Evolutionary conservation across 2,888 invertebrate genomes (phyloP).

Genomic region (Zygaena filipendulae): DNA sequence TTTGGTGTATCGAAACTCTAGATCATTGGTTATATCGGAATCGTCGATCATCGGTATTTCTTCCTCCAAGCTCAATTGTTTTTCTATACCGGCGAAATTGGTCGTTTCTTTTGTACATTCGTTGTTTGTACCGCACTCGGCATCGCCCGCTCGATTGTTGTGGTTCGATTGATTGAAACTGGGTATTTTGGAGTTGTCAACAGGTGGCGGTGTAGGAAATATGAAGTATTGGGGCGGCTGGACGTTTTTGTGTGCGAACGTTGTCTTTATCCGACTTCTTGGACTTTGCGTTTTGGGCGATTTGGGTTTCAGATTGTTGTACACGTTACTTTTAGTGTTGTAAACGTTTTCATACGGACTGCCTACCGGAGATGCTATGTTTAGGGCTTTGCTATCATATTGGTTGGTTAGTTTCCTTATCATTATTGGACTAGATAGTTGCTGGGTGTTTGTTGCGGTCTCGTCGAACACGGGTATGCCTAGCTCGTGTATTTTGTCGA

Average conservation of each 20-base stretch:
- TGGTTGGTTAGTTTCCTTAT: constrained; percentile 41
- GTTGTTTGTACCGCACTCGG: not conserved
- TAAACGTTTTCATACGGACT: constrained; percentile 74
- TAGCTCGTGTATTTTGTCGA: constrained; percentile 56
- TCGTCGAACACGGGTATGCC: constrained; percentile 55
- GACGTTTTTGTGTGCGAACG: constrained; percentile 61
- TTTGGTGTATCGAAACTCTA: constrained; percentile 42
- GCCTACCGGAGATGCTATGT: constrained; percentile 30
- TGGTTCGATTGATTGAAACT: constrained; percentile 23
- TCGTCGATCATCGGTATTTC: constrained; percentile 67
- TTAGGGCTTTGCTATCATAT: constrained; percentile 18
- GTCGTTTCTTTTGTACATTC: constrained; percentile 9
- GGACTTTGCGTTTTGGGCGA: constrained; percentile 65
- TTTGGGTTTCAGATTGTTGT: constrained; percentile 43
- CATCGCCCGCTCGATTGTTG: constrained; percentile 8
- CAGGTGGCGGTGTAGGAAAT: constrained; percentile 52
- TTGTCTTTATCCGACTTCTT: constrained; percentile 71
- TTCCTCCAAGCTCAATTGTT: constrained; percentile 59
- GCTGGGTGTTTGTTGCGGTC: constrained; percentile 26
- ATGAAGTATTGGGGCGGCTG: constrained; percentile 58
- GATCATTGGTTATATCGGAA: constrained; percentile 46
- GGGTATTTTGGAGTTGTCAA: constrained; percentile 32
- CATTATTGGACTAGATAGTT: constrained; percentile 50
- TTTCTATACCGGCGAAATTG: constrained; percentile 49
- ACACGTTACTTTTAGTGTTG: constrained; percentile 39